phyloP scores from a whole-genome alignment of 1,140 invertebrate genomes.

The Trichoplusia ni region DNA sequence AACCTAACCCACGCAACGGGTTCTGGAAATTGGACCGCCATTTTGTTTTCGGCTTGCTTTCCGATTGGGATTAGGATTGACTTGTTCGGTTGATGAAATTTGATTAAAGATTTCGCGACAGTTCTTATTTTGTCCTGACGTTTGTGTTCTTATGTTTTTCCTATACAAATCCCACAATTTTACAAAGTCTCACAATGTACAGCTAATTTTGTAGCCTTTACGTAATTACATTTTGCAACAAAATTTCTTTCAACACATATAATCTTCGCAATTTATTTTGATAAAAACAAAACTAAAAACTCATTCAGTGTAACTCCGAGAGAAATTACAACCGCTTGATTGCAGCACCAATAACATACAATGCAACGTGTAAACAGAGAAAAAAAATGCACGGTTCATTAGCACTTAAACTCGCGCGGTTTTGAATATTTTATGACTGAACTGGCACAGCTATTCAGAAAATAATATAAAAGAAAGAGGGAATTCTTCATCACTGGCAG shows the following conservation, averaged over 20 bases:
- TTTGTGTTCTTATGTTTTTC: too few relatives aligned
- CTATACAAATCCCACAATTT: too few relatives aligned
- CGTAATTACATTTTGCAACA: too few relatives aligned
- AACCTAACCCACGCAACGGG: conserved; percentile 21
- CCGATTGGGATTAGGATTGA: neutral
- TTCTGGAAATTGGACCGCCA: conserved; percentile 19
- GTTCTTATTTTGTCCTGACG: too few relatives aligned
- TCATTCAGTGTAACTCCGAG: conserved; percentile 12
- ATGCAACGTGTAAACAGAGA: neutral
- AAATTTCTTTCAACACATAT: too few relatives aligned
- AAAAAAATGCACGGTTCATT: conserved; percentile 18
- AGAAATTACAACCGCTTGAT: neutral
- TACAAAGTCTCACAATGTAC: too few relatives aligned
- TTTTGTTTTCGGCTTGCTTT: conserved; percentile 2
- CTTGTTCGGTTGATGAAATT: too few relatives aligned
- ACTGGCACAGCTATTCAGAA: conserved; percentile 14
- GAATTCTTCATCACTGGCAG: conserved; percentile 19
- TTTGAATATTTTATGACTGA: conserved; percentile 25
- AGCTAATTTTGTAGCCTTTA: too few relatives aligned
- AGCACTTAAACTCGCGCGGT: conserved; percentile 18
- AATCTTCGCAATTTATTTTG: neutral
- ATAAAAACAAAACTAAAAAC: neutral
- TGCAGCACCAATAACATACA: neutral
- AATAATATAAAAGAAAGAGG: conserved; percentile 22
- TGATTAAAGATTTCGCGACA: too few relatives aligned